A percentile compares a stretch with the other conserved stretches of the same genome.
Evolutionary conservation across 2,888 invertebrate species (phyloP).

Genomic region (Gortyna flavago): DNA sequence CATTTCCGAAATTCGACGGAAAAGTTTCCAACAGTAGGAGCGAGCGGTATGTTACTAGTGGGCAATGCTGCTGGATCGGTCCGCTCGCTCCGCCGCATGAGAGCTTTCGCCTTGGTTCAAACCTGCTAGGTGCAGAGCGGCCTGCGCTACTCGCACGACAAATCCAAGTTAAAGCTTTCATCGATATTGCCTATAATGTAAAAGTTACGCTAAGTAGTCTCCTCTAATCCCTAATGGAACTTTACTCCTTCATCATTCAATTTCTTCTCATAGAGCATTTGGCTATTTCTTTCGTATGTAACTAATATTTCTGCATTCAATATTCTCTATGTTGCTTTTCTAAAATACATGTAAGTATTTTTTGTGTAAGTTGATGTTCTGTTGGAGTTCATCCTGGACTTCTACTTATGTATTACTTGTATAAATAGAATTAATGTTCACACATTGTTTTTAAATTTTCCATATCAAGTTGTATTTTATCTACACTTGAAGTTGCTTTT

Average conservation of each 20-base stretch:
- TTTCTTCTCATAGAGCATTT: constrained; percentile 53
- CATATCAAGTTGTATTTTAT: constrained; percentile 8
- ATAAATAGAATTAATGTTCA: not conserved
- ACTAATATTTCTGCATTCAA: constrained; percentile 45
- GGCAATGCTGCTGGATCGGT: constrained; percentile 70
- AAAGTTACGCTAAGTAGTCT: constrained; percentile 83
- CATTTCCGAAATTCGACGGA: constrained; percentile 88
- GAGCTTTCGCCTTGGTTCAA: constrained; percentile 81
- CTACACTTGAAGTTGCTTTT: not conserved
- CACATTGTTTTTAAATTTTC: not conserved
- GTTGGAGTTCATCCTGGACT: constrained; percentile 9
- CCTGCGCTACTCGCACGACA: constrained; percentile 74
- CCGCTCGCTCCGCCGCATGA: constrained; percentile 81
- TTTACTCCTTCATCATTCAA: constrained; percentile 58
- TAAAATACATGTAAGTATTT: constrained; percentile 52
- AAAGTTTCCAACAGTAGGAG: constrained; percentile 81
- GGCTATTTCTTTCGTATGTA: constrained; percentile 47
- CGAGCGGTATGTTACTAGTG: constrained; percentile 79
- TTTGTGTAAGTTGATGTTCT: constrained; percentile 18
- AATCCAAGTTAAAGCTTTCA: constrained; percentile 80
- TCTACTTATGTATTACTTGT: not conserved
- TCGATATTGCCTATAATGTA: constrained; percentile 81
- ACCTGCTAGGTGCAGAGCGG: constrained; percentile 73
- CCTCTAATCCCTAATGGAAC: constrained; percentile 80
- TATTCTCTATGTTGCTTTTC: constrained; percentile 45